A percentile compares a stretch with the other conserved stretches of the same genome.
These are phyloP conservation scores for Pomatorhinus ruficollis DNA, from an alignment of 2,113 vertebrate species.

Conservation along the genomic window DNA sequence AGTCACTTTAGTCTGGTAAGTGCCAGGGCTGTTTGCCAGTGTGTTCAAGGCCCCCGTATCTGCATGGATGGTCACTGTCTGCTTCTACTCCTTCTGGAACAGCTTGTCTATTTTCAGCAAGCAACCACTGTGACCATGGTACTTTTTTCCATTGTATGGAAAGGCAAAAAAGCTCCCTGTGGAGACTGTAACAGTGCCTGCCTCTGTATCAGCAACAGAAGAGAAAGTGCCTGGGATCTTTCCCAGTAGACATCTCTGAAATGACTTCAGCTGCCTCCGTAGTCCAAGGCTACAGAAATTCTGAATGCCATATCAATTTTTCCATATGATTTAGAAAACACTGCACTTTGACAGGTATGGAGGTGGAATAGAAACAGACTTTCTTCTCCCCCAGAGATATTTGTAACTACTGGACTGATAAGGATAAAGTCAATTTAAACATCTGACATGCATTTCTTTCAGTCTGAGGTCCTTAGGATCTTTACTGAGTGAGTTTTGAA, in stretches of 20 bases:
- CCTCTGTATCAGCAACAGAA: constrained; percentile 25
- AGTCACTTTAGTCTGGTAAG: constrained; percentile 70
- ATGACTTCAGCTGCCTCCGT: constrained; percentile 44
- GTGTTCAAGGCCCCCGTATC: constrained; percentile 57
- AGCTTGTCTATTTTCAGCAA: constrained; percentile 59
- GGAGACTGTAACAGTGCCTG: constrained; percentile 47
- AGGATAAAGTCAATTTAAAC: constrained; percentile 7
- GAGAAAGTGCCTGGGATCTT: constrained; percentile 38
- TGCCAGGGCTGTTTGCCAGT: constrained; percentile 53
- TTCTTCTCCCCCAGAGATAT: constrained; percentile 37
- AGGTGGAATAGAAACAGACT: constrained; percentile 30
- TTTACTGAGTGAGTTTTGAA: constrained; percentile 39
- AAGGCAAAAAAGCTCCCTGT: constrained; percentile 57
- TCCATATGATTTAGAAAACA: constrained; percentile 29
- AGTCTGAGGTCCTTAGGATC: constrained; percentile 27
- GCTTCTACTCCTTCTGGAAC: constrained; percentile 66
- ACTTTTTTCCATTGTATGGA: constrained; percentile 41
- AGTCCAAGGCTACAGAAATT: constrained; percentile 57
- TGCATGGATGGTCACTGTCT: constrained; percentile 57
- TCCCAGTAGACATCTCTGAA: constrained; percentile 64
- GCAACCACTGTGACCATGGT: constrained; percentile 39
- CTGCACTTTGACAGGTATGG: constrained; percentile 29
- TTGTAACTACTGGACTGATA: neutral
- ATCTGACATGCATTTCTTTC: constrained; percentile 32
- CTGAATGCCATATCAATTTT: constrained; percentile 28